Evolutionary conservation across 92 coral and sea anemone genomes (phyloP), one percentile per base, ranked within the genome.

Genomic region (Actinostola sp.): DNA sequence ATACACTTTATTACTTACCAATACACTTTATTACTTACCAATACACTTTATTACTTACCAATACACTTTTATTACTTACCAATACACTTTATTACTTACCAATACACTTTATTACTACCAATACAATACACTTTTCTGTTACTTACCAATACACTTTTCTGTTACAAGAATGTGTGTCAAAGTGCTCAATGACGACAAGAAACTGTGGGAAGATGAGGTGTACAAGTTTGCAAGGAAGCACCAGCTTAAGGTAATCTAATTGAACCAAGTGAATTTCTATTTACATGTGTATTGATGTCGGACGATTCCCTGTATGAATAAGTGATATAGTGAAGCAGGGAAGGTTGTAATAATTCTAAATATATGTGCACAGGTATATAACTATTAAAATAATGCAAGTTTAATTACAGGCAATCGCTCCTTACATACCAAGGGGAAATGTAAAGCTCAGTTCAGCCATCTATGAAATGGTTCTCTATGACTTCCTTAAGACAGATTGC

Each of bases 141-240:
- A n/a, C n/a, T n/a, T n/a, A n/a, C n/a, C n/a, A n/a, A n/a, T 52
- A 8, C 42, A 29, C 27, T 33, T 44, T 32, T n/a, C n/a, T n/a
- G n/a, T n/a, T n/a, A n/a, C n/a, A 2, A 95, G 99, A 55, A 76
- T 83, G 88, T 95, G 99, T 63, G 92, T 88, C 8, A 91, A 95
- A 73, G 92, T 95, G 16, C 82, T 95, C 56, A 89, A 81, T 36
- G 81, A 91, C 41, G 99, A 95, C 73, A 95, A 88, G 75, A 95
- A 89, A 81, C 92, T 95, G 39, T 95, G 97, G 99, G 97, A 88
- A 77, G 97, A 95, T 53, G 99, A 91, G 55, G 96, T 91, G 27
- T 95, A 95, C 79, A 95, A 95, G 75, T 95, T 91, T 71, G 93
- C 99, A 29, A 82, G 97, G 35, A 82, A 92, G 44, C 88, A 95